These are phyloP conservation scores for Arrhopalites spinosus DNA, from an alignment of 2,888 invertebrate species.

Conservation along the genomic window DNA sequence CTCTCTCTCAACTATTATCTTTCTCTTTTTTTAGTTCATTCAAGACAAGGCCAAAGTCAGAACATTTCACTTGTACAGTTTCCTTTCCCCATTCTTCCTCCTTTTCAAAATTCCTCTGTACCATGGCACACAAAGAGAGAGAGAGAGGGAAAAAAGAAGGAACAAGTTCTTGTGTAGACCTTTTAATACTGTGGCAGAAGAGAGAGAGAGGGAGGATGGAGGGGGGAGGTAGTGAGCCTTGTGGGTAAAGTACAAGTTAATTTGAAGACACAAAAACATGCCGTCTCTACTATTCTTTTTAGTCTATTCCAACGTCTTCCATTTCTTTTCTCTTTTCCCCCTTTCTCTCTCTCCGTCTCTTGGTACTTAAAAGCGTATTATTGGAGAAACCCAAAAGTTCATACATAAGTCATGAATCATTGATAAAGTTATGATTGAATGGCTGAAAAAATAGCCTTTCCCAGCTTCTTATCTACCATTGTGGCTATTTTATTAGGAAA, in stretches of 20 bases:
- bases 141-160: not conserved
- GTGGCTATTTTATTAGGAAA: slow-evolving; percentile 55
- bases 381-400: too few species aligned
- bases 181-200: not conserved
- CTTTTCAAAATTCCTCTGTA: too few species aligned
- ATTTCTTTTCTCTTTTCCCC: not conserved
- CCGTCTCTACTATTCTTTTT: not conserved
- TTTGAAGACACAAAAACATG: slow-evolving; percentile 22
- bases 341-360: not conserved
- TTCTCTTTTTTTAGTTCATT: not conserved
- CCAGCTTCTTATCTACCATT: slow-evolving; percentile 45
- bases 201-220: slow-evolving; percentile 1
- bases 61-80: not conserved
- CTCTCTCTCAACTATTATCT: too few species aligned
- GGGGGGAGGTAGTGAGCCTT: too few species aligned
- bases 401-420: too few species aligned
- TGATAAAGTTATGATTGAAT: too few species aligned
- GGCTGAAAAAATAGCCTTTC: slow-evolving; percentile 47
- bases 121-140: too few species aligned
- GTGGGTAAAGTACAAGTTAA: slow-evolving; percentile 32
- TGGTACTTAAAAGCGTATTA: not conserved
- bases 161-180: not conserved
- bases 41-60: not conserved
- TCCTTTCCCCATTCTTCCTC: too few species aligned
- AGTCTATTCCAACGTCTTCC: not conserved